A percentile compares a stretch with the other conserved stretches of the same genome.
phyloP scores from a whole-genome alignment of 2,888 invertebrate species.

The Sarcophaga caerulescens region DNA sequence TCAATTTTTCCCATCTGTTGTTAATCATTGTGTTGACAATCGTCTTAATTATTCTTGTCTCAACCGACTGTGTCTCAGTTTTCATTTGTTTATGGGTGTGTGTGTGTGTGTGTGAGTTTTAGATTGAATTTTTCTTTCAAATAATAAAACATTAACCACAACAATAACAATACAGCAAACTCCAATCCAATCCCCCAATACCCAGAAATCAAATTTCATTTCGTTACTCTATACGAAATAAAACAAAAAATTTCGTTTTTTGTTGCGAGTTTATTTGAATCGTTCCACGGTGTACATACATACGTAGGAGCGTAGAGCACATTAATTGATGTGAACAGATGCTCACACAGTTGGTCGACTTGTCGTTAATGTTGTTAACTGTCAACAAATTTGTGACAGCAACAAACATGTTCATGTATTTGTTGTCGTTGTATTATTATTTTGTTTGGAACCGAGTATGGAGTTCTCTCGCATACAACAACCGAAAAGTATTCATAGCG shows the following conservation, averaged over 20 bases:
- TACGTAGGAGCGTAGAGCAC: constrained; percentile 21
- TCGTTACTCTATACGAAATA: constrained; percentile 11
- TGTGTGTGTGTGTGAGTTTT: not conserved
- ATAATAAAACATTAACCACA: constrained; percentile 52
- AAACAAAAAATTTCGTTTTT: not conserved
- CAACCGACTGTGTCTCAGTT: constrained; percentile 16
- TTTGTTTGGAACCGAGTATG: not conserved
- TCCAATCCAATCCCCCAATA: no score
- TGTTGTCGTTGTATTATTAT: not conserved
- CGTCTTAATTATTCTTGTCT: constrained; percentile 49
- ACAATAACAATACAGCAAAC: constrained; percentile 26
- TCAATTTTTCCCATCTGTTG: constrained; percentile 20
- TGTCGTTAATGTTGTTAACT: constrained; percentile 62
- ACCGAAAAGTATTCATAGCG: not conserved
- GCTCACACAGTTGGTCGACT: constrained; percentile 64
- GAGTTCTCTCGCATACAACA: not conserved
- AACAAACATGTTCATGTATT: constrained; percentile 49
- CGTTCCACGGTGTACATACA: no score
- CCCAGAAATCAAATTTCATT: constrained; percentile 63
- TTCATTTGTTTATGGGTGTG: constrained; percentile 30
- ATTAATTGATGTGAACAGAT: constrained; percentile 66
- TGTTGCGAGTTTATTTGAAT: not conserved
- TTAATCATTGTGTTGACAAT: constrained; percentile 64
- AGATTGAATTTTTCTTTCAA: constrained; percentile 1
- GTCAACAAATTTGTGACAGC: constrained; percentile 64